Conservation (phyloP, 2,113 vertebrate genomes). For the Phylloscopus trochiloides region DNA sequence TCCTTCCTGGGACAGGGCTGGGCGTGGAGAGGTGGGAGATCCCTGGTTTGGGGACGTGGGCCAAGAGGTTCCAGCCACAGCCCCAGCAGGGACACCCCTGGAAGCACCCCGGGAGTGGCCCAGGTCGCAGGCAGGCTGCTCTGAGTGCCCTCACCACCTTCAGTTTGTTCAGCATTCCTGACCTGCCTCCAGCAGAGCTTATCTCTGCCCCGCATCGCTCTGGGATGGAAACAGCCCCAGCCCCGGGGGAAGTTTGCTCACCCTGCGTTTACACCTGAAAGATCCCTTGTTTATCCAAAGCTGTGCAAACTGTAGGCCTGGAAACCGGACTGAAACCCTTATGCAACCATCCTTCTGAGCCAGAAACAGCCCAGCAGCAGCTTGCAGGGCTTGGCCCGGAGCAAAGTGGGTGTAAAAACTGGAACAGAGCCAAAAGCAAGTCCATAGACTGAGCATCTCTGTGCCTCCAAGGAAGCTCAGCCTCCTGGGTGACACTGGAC, state of each 20-base stretch:
- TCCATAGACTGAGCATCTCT: background rate
- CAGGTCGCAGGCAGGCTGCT: background rate
- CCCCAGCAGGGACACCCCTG: background rate
- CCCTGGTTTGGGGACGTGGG: rapidly evolving
- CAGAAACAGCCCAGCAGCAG: background rate
- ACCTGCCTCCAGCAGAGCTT: background rate
- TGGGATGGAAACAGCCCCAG: background rate
- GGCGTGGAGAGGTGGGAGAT: rapidly evolving
- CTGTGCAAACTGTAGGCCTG: background rate
- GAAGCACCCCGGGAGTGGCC: rapidly evolving
- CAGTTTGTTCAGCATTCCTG: background rate
- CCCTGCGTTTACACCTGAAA: background rate
- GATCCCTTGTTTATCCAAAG: constrained; percentile 1
- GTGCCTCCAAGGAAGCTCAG: background rate
- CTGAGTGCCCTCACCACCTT: background rate
- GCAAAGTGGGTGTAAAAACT: background rate
- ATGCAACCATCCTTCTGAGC: background rate
- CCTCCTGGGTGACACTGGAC: background rate
- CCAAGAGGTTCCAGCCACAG: background rate
- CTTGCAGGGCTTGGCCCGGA: background rate
- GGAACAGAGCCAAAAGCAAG: background rate
- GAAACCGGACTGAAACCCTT: background rate
- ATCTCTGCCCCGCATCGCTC: rapidly evolving
- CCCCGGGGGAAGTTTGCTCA: background rate
- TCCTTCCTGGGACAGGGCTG: background rate